These are phyloP conservation scores for Tapera naevia DNA, from an alignment of 2,797 vertebrate species.

Conservation along the genomic window DNA sequence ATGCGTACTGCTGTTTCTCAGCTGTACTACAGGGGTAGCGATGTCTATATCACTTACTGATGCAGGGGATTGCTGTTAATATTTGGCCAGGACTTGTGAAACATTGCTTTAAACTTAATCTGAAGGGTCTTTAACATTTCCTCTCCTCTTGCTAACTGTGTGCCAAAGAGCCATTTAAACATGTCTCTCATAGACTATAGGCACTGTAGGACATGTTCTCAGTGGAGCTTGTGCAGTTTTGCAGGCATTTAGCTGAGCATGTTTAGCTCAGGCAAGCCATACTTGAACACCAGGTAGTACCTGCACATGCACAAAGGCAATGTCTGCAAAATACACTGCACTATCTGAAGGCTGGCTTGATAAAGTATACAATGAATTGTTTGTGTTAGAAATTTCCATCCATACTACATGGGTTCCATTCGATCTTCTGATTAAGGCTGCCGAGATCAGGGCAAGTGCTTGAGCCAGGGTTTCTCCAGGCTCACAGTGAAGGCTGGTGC, in stretches of 20 bases:
- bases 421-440: background rate
- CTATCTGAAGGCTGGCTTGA: background rate
- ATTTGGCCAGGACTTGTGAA: background rate
- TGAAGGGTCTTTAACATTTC: background rate
- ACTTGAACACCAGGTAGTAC: background rate
- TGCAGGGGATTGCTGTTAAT: background rate
- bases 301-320: background rate
- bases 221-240: background rate
- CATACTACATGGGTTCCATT: background rate
- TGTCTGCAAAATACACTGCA: background rate
- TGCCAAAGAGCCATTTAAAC: background rate
- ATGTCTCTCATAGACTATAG: background rate
- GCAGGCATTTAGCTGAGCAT: background rate
- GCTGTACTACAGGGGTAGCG: background rate
- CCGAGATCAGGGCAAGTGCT: background rate
- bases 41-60: background rate
- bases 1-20: background rate
- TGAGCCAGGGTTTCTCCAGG: background rate
- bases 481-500: background rate
- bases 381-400: background rate
- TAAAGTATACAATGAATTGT: background rate
- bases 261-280: background rate
- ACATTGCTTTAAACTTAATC: background rate
- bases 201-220: background rate
- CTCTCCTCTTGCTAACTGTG: background rate